A percentile compares a stretch with the other conserved stretches of the same genome.
phyloP scores from a whole-genome alignment of 1,140 invertebrate genomes.

The Heliconius melpomene region DNA sequence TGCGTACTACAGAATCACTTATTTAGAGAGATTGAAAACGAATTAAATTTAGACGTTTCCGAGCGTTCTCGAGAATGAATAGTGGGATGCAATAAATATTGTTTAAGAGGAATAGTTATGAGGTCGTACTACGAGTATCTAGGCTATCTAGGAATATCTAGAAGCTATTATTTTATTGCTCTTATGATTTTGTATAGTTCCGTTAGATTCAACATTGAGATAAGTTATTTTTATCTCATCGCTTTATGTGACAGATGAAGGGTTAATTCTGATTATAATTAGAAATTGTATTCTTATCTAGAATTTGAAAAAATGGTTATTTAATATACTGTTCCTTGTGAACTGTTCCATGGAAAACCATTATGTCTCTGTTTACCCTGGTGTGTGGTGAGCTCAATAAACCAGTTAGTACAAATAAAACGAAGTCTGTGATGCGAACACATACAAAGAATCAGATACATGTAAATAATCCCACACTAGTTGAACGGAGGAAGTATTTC shows the following conservation, averaged over 20 bases:
- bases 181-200: background rate
- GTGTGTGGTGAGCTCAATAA: conserved; percentile 44
- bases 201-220: too few relatives aligned
- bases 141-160: background rate
- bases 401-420: conserved; percentile 70
- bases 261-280: too few relatives aligned
- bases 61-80: background rate
- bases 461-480: conserved; percentile 59
- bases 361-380: too few relatives aligned
- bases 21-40: conserved; percentile 46
- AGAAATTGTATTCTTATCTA: too few relatives aligned
- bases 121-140: background rate
- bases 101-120: conserved; percentile 13
- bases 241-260: too few relatives aligned
- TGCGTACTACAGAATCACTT: conserved; percentile 54
- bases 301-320: too few relatives aligned
- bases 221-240: too few relatives aligned
- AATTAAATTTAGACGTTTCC: conserved; percentile 44
- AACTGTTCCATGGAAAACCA: too few relatives aligned
- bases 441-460: conserved; percentile 76
- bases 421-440: conserved; percentile 56
- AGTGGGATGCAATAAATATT: conserved; percentile 7
- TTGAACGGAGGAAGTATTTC: conserved; percentile 63
- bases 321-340: too few relatives aligned
- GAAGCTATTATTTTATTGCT: background rate